Evolutionary conservation across 2,113 vertebrate genomes (phyloP).

Genomic region (Ameiurus melas): DNA sequence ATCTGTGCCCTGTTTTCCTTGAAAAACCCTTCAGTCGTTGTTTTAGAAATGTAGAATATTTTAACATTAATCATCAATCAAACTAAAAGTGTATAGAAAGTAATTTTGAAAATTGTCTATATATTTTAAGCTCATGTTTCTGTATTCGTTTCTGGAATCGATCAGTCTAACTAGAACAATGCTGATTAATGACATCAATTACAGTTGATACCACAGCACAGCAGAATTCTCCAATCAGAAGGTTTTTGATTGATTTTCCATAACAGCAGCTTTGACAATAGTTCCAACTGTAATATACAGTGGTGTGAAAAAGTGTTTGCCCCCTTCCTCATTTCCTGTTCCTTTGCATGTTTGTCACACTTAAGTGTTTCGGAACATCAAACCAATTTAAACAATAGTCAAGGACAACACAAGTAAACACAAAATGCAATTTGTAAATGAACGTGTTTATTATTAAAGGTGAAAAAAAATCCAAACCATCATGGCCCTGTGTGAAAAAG

Average conservation of each 20-base stretch:
- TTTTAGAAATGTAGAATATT: slow-evolving; percentile 10
- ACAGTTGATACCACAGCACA: background rate
- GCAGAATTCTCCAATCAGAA: background rate
- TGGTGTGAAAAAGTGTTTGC: too few relatives aligned
- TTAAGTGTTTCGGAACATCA: too few relatives aligned
- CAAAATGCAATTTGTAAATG: too few relatives aligned
- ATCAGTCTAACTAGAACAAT: background rate
- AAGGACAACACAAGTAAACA: too few relatives aligned
- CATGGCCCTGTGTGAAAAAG: too few relatives aligned
- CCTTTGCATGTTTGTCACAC: too few relatives aligned
- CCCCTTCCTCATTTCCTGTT: too few relatives aligned
- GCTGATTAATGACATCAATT: background rate
- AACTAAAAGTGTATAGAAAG: background rate
- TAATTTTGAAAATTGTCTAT: background rate
- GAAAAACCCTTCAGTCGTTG: slow-evolving; percentile 8
- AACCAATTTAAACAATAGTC: too few relatives aligned
- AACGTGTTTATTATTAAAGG: too few relatives aligned
- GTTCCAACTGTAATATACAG: background rate
- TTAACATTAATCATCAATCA: slow-evolving; percentile 10
- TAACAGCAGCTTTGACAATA: background rate
- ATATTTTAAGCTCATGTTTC: background rate
- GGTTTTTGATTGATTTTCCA: background rate
- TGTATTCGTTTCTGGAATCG: background rate
- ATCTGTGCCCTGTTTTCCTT: slow-evolving; percentile 19
- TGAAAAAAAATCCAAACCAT: too few relatives aligned